A percentile compares a stretch with the other conserved stretches of the same genome.
These are phyloP conservation scores for Cinclus cinclus DNA, from an alignment of 2,113 vertebrate genomes.

Conservation along the genomic window DNA sequence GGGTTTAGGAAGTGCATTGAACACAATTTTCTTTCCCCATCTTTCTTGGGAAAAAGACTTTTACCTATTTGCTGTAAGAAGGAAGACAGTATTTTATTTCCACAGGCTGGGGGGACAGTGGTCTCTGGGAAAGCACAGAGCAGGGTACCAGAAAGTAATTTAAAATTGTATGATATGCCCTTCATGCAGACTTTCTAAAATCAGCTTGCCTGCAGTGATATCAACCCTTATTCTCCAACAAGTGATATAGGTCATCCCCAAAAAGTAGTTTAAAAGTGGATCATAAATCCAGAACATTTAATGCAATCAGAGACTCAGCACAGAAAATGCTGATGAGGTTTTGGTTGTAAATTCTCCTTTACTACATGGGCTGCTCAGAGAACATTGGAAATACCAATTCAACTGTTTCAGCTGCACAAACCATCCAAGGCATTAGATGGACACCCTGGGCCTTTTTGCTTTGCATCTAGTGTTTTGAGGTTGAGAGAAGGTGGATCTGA, in stretches of 20 bases:
- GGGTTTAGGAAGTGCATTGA: background rate
- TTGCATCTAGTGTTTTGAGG: background rate
- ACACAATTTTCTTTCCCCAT: background rate
- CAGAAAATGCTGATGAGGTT: background rate
- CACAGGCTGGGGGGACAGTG: background rate
- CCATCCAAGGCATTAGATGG: background rate
- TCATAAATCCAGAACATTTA: background rate
- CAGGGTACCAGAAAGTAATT: background rate
- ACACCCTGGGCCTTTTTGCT: background rate
- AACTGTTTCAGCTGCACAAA: background rate
- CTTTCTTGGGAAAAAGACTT: background rate
- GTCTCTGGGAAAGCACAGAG: background rate
- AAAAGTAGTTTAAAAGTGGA: background rate
- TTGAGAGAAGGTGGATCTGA: background rate
- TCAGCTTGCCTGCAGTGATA: background rate
- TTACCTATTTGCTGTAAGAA: background rate
- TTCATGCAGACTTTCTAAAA: background rate
- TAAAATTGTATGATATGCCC: background rate
- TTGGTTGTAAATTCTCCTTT: background rate
- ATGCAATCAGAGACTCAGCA: background rate
- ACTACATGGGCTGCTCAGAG: background rate
- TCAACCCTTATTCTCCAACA: background rate
- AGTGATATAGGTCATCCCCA: background rate
- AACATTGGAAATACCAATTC: background rate
- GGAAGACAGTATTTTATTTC: background rate